Base-by-base conservation (phyloP, 2,797 vertebrate species). In the Leptatherina wallacei region DNA sequence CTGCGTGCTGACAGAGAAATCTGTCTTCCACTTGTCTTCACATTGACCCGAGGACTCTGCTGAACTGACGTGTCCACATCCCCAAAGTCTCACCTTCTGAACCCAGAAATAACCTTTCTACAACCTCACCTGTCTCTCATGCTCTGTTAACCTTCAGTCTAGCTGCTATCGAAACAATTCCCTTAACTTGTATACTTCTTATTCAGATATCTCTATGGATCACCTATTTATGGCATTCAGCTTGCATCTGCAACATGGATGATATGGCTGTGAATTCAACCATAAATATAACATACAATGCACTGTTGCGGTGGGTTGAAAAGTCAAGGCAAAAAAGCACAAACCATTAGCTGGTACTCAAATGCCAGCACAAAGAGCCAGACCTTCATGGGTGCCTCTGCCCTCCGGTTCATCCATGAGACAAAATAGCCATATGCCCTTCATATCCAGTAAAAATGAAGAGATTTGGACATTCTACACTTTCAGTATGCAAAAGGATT, bases 21-120 rank as follows among this genome's bases (percentile, higher is more conserved):
- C 85, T 89, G 90, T 92, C 90, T 92, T 92, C 87, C 88, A 90
- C 90, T 88, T 85, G 90, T 93, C 90, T 93, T 90, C 87, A 91
- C 92, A 88, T 81, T 90, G 90, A 90, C 86, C 91, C 14, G 65
- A 65, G 71, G 85, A 90, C 81, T 84, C 85, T 80, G 80, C 52
- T 54, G 74, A 81, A 86, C 44, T 83, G 89, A 92, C 84, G 67
- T 80, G 82, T 89, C 82, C 82, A 33, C 80, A 60, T 88, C 85
- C 82, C 80, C 65, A 80, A 86, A 84, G 75, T 85, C 87, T 91
- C 88, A 86, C 85, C 91, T 89, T 76, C 62, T 84, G 82, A 82
- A 88, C 89, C 88, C 83, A 51, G 24, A 65, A 71, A 81, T 82
- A 75, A 89, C 92, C 87, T 90, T 83, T 85, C 22, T 4, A 55